Evolutionary conservation across 2,113 vertebrate species (phyloP).

Genomic region (Upupa epops): DNA sequence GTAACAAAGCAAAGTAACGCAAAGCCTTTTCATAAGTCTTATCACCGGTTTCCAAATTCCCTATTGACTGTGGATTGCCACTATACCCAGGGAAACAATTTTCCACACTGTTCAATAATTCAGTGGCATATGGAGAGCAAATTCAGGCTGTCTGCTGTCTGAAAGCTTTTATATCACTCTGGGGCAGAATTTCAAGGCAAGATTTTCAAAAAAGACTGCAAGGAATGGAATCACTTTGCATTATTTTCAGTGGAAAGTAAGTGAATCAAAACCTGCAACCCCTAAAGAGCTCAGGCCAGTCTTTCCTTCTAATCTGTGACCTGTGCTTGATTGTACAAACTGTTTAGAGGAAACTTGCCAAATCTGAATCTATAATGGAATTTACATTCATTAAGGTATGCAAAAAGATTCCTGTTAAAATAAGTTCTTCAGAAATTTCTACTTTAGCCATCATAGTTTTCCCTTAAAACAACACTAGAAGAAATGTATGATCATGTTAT

Average conservation of each 20-base stretch:
- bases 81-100: not conserved
- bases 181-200: conserved; percentile 16
- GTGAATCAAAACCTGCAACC: not conserved
- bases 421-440: not conserved
- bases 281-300: not conserved
- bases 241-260: not conserved
- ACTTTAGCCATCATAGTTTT: not conserved
- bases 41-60: conserved; percentile 8
- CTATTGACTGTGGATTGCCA: not conserved
- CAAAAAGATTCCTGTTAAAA: not conserved
- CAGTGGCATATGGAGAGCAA: not conserved
- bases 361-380: not conserved
- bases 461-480: not conserved
- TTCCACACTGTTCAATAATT: not conserved
- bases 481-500: not conserved
- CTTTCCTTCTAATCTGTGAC: not conserved
- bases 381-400: not conserved
- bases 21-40: not conserved
- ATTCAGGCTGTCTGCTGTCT: not conserved
- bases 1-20: not conserved
- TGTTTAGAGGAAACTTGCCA: not conserved
- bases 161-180: not conserved
- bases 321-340: not conserved
- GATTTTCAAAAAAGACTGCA: not conserved
- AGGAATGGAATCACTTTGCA: not conserved